Evolutionary conservation across 2,113 vertebrate species (phyloP).

Genomic region (Scartelaos histophorus): DNA sequence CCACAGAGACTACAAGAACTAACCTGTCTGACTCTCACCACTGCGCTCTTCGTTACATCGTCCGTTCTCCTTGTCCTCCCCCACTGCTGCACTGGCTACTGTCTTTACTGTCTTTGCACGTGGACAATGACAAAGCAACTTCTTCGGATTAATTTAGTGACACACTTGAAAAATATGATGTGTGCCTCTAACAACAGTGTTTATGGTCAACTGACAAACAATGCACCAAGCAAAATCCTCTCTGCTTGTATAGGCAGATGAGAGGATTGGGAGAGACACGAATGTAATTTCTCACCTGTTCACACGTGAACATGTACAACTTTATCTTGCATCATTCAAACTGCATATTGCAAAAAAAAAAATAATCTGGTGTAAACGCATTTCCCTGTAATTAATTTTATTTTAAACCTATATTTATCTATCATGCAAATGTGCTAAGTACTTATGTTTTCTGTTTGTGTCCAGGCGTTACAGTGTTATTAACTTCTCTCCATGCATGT

Average conservation of each 20-base stretch:
- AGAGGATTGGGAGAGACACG: not conserved
- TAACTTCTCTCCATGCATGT: conserved; percentile 57
- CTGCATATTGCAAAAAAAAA: not conserved
- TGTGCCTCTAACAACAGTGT: conserved; percentile 12
- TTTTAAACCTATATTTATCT: no score
- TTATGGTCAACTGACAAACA: conserved; percentile 27
- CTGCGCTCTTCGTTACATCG: conserved; percentile 1
- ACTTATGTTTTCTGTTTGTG: conserved; percentile 17
- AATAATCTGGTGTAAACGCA: not conserved
- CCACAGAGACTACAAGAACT: conserved; percentile 42
- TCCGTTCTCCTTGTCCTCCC: not conserved
- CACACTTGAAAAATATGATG: conserved; percentile 24
- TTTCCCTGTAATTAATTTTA: not conserved
- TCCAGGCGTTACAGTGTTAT: conserved; percentile 54
- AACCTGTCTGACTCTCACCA: conserved; percentile 49
- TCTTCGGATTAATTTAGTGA: conserved; percentile 26
- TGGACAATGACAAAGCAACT: conserved; percentile 43
- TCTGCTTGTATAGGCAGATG: not conserved
- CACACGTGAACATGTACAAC: not conserved
- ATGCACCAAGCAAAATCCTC: not conserved
- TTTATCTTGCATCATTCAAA: not conserved
- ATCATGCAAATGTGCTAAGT: no score
- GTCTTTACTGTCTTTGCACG: conserved; percentile 51
- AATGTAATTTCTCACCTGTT: not conserved
- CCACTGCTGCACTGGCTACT: conserved; percentile 31